Base-by-base conservation (phyloP, 2,888 invertebrate species). In the Ennomos erosarius region DNA sequence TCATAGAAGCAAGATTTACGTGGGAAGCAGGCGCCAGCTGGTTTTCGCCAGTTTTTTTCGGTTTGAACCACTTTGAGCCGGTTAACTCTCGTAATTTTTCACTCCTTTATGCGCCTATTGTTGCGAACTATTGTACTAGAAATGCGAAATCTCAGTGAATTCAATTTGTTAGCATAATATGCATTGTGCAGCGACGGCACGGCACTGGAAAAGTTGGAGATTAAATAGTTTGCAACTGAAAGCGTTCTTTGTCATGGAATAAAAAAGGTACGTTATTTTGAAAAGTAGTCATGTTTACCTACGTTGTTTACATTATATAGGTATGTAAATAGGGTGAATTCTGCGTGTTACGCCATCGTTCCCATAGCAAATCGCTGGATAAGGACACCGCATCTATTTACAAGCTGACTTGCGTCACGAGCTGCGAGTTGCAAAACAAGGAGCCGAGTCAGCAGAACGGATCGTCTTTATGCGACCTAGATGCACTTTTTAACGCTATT, bases 1-100 rank as follows among this genome's bases (percentile, higher is more conserved):
- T 49, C 49, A 34, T n/a, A 39, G 49, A 49, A 33, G 51, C 9
- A 46, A 56, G 56, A 61, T 61, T 61, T 61, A 56, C 44, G 39
- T 13, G 45, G 13, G 33, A 44, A 60, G 33, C 42, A 13, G 55
- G 55, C 39, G 56, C 35, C 35, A 53, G 47, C 49, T 38, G 46
- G 36, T 36, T 45, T n/a, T 1, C 13, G 16, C 37, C 38, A 37
- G 33, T 51, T 48, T 48, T 9, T 9, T 9, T 35, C 35, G 37
- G 12, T 48, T 36, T 9, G 8, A 16, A 43, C 43, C 1, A 43
- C 43, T 51, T 36, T 10, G 37, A 36, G 37, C 43, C 36, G 36
- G 16, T 43, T 43, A 35, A 42, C 40, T 40, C 34, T 12, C 42
- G 5, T 42, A 51, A 35, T 50, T 50, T 50, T 50, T 16, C 4